These are phyloP conservation scores for Clepsis dumicolana DNA, from an alignment of 2,888 invertebrate species.

Conservation along the genomic window DNA sequence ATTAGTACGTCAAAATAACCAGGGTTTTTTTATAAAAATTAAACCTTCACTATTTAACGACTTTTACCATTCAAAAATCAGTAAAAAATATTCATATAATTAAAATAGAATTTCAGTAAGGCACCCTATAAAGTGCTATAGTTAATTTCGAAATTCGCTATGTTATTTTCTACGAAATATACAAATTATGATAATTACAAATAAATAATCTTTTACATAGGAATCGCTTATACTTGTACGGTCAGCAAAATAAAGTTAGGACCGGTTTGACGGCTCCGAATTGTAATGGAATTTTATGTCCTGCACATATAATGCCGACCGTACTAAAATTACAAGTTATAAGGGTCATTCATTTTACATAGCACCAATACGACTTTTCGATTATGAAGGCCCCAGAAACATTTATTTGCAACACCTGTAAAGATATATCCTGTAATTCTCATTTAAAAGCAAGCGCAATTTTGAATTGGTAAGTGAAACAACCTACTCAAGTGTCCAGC, in stretches of 20 bases:
- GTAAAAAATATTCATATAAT: conserved; percentile 36
- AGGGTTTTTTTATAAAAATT: background rate
- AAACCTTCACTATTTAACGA: background rate
- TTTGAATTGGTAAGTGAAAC: background rate
- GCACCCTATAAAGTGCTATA: conserved; percentile 19
- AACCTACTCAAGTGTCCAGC: background rate
- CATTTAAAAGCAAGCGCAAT: background rate
- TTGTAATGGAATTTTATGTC: too few relatives aligned
- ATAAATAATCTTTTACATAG: conserved; percentile 82
- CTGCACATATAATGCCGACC: background rate
- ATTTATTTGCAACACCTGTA: background rate
- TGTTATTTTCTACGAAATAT: conserved; percentile 69
- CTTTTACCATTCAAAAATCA: background rate
- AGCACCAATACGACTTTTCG: conserved; percentile 20
- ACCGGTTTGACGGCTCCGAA: too few relatives aligned
- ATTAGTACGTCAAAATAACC: too few relatives aligned
- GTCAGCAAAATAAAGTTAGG: conserved; percentile 42
- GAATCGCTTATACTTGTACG: conserved; percentile 62
- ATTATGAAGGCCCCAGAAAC: conserved; percentile 7
- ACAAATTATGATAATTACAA: conserved; percentile 79
- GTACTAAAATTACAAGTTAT: conserved; percentile 21
- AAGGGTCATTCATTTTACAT: conserved; percentile 16
- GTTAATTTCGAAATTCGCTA: conserved; percentile 32
- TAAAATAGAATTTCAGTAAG: conserved; percentile 32
- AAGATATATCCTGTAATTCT: background rate